phyloP scores from a whole-genome alignment of 2,888 invertebrate genomes.

The Synergus japonicus region DNA sequence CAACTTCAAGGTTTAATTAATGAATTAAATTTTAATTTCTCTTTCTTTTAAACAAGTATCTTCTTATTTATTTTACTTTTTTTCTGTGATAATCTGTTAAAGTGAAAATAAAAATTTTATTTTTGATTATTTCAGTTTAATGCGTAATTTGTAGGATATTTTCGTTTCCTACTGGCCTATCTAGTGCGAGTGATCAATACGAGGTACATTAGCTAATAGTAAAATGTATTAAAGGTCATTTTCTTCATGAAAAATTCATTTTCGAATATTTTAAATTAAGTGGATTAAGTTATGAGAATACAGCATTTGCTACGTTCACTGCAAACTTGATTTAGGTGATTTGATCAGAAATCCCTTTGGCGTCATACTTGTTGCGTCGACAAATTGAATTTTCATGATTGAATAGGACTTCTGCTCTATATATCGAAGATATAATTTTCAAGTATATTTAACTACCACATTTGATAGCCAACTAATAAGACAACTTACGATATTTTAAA shows the following conservation, averaged over 20 bases:
- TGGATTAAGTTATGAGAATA: background rate
- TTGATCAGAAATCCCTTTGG: slow-evolving; percentile 4
- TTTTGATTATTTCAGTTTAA: background rate
- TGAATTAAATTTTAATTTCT: background rate
- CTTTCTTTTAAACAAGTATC: too few relatives aligned
- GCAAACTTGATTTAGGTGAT: slow-evolving; percentile 13
- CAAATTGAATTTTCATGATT: slow-evolving; percentile 31
- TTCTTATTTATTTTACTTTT: too few relatives aligned
- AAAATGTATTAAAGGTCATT: background rate
- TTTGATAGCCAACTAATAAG: background rate
- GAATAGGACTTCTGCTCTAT: slow-evolving; percentile 6
- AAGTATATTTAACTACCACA: background rate
- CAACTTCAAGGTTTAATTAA: too few relatives aligned
- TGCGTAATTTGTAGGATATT: background rate
- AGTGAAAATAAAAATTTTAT: background rate
- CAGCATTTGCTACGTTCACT: background rate
- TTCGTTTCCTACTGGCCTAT: background rate
- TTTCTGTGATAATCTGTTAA: background rate
- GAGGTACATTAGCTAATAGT: background rate
- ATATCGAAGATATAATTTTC: background rate
- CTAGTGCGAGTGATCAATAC: background rate
- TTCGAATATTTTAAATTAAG: background rate
- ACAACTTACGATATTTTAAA: too few relatives aligned
- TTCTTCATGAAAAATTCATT: background rate
- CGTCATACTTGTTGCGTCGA: slow-evolving; percentile 36